These are phyloP conservation scores for Cepphus grylle DNA, from an alignment of 2,113 vertebrate genomes.

Conservation along the genomic window DNA sequence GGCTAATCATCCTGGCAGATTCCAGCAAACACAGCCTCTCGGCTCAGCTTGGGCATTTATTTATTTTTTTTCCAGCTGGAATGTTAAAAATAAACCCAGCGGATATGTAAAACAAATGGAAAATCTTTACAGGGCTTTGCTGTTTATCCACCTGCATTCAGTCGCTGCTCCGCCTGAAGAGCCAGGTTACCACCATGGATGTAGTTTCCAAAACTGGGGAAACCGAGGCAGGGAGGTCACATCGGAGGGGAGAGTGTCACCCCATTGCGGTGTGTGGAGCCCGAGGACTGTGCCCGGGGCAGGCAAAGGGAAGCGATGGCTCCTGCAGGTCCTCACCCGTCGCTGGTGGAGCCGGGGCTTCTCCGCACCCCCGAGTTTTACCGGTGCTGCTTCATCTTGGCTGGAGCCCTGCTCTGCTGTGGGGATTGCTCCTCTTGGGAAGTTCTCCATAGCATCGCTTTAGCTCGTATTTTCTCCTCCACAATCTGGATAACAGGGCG, in stretches of 20 bases:
- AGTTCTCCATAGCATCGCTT: background rate
- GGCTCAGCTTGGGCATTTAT: background rate
- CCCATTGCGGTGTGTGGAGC: fast-evolving
- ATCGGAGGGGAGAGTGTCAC: background rate
- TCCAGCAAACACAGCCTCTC: background rate
- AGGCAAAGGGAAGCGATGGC: background rate
- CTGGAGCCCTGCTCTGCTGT: fast-evolving
- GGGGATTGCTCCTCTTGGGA: background rate
- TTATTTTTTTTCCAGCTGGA: background rate
- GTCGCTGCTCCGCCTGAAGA: background rate
- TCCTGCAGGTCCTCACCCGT: background rate
- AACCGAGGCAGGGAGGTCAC: background rate
- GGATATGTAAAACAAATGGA: background rate
- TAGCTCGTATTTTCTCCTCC: background rate
- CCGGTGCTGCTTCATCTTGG: fast-evolving
- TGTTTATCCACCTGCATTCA: background rate
- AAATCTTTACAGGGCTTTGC: constrained; percentile 9
- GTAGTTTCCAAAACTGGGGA: background rate
- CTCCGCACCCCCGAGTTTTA: background rate
- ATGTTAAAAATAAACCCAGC: constrained; percentile 46
- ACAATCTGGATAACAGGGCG: fast-evolving
- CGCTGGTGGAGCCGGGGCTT: background rate
- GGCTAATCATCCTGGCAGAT: constrained; percentile 1
- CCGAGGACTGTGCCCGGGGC: fast-evolving
- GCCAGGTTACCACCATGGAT: fast-evolving